Conservation (phyloP, 2,888 invertebrate species). For the Disparrhopalites patrizii region DNA sequence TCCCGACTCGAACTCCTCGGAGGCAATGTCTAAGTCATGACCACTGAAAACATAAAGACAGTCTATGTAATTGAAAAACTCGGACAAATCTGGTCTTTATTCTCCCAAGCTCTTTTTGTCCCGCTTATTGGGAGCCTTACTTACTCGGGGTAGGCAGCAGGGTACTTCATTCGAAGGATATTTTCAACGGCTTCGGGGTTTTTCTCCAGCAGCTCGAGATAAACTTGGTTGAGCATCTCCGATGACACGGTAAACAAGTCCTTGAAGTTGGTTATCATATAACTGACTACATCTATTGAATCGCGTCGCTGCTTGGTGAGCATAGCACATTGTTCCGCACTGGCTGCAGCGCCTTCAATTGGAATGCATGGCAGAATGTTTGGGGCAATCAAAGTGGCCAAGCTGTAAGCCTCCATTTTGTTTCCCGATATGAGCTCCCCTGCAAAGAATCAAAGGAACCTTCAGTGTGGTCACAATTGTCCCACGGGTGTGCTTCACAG, state of each 20-base stretch:
- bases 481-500: too few species aligned
- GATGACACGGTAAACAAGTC: slow-evolving; percentile 64
- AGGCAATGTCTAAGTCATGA: too few species aligned
- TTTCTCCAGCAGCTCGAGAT: slow-evolving; percentile 76
- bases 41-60: too few species aligned
- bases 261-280: slow-evolving; percentile 68
- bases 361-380: slow-evolving; percentile 80
- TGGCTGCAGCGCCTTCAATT: slow-evolving; percentile 53
- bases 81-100: too few species aligned
- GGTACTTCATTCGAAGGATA: slow-evolving; percentile 51
- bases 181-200: slow-evolving; percentile 76
- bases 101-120: slow-evolving; percentile 53
- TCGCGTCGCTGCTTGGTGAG: slow-evolving; percentile 76
- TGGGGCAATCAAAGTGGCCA: slow-evolving; percentile 90
- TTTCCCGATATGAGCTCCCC: slow-evolving; percentile 69
- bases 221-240: slow-evolving; percentile 79
- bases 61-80: too few species aligned
- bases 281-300: slow-evolving; percentile 82
- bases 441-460: slow-evolving; percentile 40
- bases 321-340: slow-evolving; percentile 59
- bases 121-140: too few species aligned
- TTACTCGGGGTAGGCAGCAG: slow-evolving; percentile 53
- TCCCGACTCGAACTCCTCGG: slow-evolving; percentile 52
- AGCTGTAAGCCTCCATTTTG: slow-evolving; percentile 88
- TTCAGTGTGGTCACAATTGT: neutral